These are phyloP conservation scores for Chloroceryle inda DNA, from an alignment of 2,797 vertebrate genomes.

Conservation along the genomic window DNA sequence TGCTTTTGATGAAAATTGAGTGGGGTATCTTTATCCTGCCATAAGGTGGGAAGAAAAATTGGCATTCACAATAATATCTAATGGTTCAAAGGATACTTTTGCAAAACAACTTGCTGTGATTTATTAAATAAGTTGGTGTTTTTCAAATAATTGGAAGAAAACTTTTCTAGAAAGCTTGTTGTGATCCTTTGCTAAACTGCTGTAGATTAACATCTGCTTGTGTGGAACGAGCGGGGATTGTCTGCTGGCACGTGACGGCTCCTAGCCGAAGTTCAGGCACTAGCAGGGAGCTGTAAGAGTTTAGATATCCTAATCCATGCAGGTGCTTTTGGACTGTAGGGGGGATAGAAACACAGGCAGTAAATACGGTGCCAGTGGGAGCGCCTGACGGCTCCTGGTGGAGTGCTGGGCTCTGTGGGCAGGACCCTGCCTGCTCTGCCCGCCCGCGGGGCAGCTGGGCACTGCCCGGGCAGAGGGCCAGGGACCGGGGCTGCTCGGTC, in stretches of 20 bases:
- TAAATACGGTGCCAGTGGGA: background rate
- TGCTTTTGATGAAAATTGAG: constrained; percentile 53
- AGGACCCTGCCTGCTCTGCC: background rate
- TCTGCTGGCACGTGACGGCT: background rate
- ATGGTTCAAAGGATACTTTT: constrained; percentile 67
- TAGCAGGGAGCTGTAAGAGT: background rate
- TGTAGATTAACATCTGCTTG: background rate
- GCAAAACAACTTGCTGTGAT: constrained; percentile 41
- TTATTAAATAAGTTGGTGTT: constrained; percentile 58
- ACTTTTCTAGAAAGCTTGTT: constrained; percentile 15
- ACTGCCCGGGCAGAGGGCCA: background rate
- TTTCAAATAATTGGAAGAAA: constrained; percentile 45
- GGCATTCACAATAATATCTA: constrained; percentile 41
- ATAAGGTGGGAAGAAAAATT: constrained; percentile 19
- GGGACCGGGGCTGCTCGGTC: background rate
- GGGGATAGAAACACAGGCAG: background rate
- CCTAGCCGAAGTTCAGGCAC: constrained; percentile 30
- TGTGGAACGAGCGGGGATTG: background rate
- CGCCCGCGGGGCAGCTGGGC: background rate
- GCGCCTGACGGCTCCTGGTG: no score
- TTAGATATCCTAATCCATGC: background rate
- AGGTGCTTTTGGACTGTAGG: background rate
- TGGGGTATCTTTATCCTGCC: constrained; percentile 47
- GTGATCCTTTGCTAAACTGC: background rate
- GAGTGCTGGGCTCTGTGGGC: background rate